Conservation (phyloP, 2,797 vertebrate genomes). For the Sebastes hubbsi region DNA sequence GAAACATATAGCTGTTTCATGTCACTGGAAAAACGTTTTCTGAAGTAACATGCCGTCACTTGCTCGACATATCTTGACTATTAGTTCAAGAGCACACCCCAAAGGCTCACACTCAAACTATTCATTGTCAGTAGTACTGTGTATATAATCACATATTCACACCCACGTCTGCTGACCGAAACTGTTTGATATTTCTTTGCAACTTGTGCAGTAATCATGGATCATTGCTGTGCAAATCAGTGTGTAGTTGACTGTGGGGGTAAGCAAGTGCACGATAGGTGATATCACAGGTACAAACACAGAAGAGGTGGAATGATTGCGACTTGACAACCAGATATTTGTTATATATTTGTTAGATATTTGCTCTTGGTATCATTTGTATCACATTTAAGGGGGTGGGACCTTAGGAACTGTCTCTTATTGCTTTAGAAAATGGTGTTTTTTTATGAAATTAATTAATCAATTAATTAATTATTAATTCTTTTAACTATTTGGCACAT, state of each 20-base stretch:
- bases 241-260: background rate
- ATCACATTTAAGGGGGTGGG: background rate
- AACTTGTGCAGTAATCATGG: background rate
- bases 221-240: background rate
- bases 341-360: background rate
- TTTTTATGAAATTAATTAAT: background rate
- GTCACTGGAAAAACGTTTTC: background rate
- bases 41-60: conserved; percentile 30
- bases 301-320: background rate
- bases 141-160: background rate
- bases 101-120: background rate
- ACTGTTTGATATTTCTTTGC: conserved; percentile 1
- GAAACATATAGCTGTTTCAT: background rate
- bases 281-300: background rate
- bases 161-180: conserved; percentile 18
- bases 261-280: background rate
- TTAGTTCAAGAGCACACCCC: conserved; percentile 24
- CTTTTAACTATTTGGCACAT: background rate
- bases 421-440: background rate
- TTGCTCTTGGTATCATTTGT: background rate
- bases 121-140: background rate
- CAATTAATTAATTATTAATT: background rate
- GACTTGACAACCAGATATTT: background rate
- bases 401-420: background rate
- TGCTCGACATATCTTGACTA: conserved; percentile 9